phyloP scores from a whole-genome alignment of 2,888 invertebrate genomes.

The Oscheius myriophilus region DNA sequence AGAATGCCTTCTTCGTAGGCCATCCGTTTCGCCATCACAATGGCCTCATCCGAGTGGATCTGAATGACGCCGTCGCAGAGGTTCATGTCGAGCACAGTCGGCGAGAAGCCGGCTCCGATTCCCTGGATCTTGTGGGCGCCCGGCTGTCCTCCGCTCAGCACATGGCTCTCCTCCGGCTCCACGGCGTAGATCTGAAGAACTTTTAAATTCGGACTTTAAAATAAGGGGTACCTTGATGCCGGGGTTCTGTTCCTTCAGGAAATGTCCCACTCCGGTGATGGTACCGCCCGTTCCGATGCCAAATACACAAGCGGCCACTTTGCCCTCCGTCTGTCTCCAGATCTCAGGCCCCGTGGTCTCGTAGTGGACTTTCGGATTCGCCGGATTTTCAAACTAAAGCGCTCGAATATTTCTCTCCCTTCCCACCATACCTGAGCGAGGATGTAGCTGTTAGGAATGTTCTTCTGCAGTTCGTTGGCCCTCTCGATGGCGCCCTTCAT shows the following conservation, averaged over 20 bases:
- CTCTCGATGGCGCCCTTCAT: constrained; percentile 67
- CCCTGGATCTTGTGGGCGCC: constrained; percentile 69
- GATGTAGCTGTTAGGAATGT: constrained; percentile 62
- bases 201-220: background rate
- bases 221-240: constrained; percentile 54
- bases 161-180: constrained; percentile 66
- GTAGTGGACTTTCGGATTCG: constrained; percentile 66
- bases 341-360: constrained; percentile 69
- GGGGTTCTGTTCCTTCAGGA: constrained; percentile 61
- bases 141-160: constrained; percentile 58
- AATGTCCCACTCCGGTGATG: constrained; percentile 66
- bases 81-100: constrained; percentile 55
- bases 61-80: constrained; percentile 61
- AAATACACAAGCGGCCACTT: constrained; percentile 64
- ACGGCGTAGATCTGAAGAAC: constrained; percentile 58
- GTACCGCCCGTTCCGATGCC: constrained; percentile 69
- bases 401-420: background rate
- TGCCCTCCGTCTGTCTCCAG: constrained; percentile 66
- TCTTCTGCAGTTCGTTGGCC: constrained; percentile 59
- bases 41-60: constrained; percentile 61
- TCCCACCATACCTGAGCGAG: constrained; percentile 68
- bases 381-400: constrained; percentile 63
- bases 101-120: constrained; percentile 68
- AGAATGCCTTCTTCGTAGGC: constrained; percentile 64
- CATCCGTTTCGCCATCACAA: constrained; percentile 60